These are phyloP conservation scores for Pandemis cinnamomeana DNA, from an alignment of 2,888 invertebrate genomes.

Conservation along the genomic window DNA sequence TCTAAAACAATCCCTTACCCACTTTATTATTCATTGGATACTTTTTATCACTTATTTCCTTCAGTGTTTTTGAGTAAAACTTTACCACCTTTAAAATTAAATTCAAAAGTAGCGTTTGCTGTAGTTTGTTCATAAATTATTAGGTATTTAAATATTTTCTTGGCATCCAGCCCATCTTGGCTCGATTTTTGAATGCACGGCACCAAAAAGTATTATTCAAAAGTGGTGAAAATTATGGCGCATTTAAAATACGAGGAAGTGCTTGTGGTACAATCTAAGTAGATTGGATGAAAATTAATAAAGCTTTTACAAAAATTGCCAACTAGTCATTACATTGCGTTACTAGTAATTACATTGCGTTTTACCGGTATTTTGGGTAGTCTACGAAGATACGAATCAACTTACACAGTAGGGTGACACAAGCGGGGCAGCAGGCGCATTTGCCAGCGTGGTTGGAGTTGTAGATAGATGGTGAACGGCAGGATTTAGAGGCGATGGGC, in stretches of 20 bases:
- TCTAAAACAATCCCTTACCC: slow-evolving; percentile 8
- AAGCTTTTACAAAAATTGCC: too few relatives aligned
- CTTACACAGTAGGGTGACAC: slow-evolving; percentile 72
- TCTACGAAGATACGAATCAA: slow-evolving; percentile 21
- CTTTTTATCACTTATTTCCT: not conserved
- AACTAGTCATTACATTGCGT: too few relatives aligned
- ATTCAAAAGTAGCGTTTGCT: not conserved
- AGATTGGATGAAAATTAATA: too few relatives aligned
- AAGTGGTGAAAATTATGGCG: too few relatives aligned
- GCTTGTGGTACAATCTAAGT: too few relatives aligned
- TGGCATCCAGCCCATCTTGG: not conserved
- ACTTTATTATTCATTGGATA: slow-evolving; percentile 10
- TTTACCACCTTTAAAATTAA: not conserved
- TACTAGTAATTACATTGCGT: too few relatives aligned
- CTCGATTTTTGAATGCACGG: not conserved
- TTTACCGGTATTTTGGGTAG: too few relatives aligned
- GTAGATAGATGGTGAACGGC: slow-evolving; percentile 63
- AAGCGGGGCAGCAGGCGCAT: slow-evolving; percentile 80
- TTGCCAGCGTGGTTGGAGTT: slow-evolving; percentile 71
- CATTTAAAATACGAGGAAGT: too few relatives aligned
- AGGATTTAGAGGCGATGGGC: slow-evolving; percentile 58
- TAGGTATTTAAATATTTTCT: not conserved
- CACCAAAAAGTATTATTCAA: too few relatives aligned
- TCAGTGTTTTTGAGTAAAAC: not conserved
- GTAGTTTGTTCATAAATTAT: not conserved